phyloP scores from a whole-genome alignment of 2,113 vertebrate genomes.

The Dendropsophus ebraccatus region DNA sequence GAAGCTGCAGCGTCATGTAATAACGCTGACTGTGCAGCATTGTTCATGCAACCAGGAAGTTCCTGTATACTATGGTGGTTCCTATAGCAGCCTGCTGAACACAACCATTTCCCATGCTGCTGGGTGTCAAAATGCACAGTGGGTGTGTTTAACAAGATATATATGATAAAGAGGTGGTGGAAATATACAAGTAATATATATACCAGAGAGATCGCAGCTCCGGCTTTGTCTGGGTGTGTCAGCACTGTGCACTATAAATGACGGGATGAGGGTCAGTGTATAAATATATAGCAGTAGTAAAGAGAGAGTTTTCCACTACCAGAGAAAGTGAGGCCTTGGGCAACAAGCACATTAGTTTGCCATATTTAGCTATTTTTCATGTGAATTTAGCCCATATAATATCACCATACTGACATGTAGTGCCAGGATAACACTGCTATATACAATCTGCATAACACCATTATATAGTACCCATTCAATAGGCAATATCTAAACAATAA shows the following conservation, averaged over 20 bases:
- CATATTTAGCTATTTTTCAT: too few species aligned
- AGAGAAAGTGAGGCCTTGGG: neutral
- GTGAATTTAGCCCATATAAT: too few species aligned
- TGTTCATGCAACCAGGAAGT: neutral
- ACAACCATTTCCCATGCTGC: neutral
- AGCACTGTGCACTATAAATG: neutral
- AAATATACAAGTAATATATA: neutral
- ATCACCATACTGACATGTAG: too few species aligned
- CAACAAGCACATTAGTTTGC: neutral
- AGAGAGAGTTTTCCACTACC: neutral
- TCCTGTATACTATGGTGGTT: neutral
- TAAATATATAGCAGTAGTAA: neutral
- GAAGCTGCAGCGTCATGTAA: neutral
- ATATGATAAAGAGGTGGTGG: neutral
- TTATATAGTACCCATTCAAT: too few species aligned
- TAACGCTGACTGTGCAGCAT: neutral
- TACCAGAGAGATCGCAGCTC: neutral
- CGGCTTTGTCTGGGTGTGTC: neutral
- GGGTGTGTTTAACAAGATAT: neutral
- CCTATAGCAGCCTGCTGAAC: neutral
- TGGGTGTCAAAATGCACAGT: neutral
- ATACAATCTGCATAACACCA: too few species aligned
- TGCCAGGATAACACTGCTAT: too few species aligned
- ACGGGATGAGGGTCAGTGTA: neutral
- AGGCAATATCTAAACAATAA: too few species aligned